Base-by-base conservation (phyloP, 2,888 invertebrate genomes). In the Nematopogon swammerdamellus region DNA sequence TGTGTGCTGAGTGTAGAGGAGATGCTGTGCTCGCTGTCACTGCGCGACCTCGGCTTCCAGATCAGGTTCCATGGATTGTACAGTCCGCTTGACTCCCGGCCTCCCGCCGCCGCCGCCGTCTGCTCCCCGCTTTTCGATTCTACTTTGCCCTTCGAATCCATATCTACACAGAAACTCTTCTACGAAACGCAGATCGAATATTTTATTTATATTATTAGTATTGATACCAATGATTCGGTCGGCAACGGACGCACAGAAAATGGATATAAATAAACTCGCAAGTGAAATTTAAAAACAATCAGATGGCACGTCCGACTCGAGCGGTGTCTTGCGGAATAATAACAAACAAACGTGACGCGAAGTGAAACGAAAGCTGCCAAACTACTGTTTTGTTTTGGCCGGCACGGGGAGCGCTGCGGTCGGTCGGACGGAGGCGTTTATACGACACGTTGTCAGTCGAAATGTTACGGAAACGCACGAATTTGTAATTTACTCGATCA, bases 51-150 rank as follows among this genome's bases (percentile, higher is more conserved):
- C 49, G 69, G 56, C 48, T 59, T 71, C 55, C 77, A 76, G 54
- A 76, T 63, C 55, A 75, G 65, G 66, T 71, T 76, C 72, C 72
- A 77, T 36, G 77, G 76, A 54, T 63, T 75, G 55, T 72, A 74
- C 54, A 57, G 66, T 52, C 54, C 65, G 0, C 62, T 51, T 8
- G 25, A 3, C 36, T 36, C 36, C 11, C 36, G 4, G 14, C 11
- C 8, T 3, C 6, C 11, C 50, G 61, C 62, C 54, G 64, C 68
- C 53, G 59, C 63, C 46, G 11, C 8, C 8, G 56, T 63, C 55
- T 72, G n/a, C n/a, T n/a, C n/a, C n/a, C n/a, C n/a, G n/a, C n/a
- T n/a, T n/a, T n/a, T 71, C 10, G 66, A 29, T 0, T 56, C 53
- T 42, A 59, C 57, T 57, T 77, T 75, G 52, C 60, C 69, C 11